A percentile compares a stretch with the other conserved stretches of the same genome.
phyloP scores from a whole-genome alignment of 2,888 invertebrate genomes.

The Ommatoiulus sabulosus region DNA sequence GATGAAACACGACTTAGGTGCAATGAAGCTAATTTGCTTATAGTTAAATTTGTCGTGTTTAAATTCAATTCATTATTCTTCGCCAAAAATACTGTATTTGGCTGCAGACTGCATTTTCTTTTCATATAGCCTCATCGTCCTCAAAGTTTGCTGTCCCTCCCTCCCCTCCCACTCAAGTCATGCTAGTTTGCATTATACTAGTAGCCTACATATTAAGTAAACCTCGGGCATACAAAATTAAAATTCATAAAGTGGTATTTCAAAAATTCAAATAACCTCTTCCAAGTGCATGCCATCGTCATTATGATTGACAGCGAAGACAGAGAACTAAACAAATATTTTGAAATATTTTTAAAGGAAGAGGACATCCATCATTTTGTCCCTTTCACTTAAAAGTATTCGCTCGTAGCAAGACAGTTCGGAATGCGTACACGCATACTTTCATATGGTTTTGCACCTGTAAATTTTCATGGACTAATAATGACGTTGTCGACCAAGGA shows the following conservation, averaged over 20 bases:
- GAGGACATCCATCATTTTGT: slow-evolving; percentile 39
- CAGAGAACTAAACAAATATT: slow-evolving; percentile 17
- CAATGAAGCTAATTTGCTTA: background rate
- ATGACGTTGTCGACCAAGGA: background rate
- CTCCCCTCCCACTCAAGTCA: background rate
- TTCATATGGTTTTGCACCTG: slow-evolving; percentile 10
- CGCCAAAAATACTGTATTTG: background rate
- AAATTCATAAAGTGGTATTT: background rate
- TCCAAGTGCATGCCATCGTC: background rate
- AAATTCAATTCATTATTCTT: background rate
- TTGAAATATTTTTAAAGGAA: slow-evolving; percentile 24
- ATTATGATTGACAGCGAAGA: slow-evolving; percentile 8
- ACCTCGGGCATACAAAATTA: background rate
- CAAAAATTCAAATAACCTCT: background rate
- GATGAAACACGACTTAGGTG: background rate
- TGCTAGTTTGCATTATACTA: background rate
- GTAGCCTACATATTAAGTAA: background rate
- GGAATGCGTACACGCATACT: slow-evolving; percentile 10
- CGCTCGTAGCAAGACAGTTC: slow-evolving; percentile 18
- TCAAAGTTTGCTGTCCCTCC: background rate
- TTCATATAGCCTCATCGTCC: background rate
- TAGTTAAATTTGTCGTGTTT: background rate
- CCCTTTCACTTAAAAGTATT: background rate
- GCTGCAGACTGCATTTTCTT: background rate
- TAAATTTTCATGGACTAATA: background rate